Conservation (phyloP, 2,113 vertebrate genomes). For the Mola mola region DNA sequence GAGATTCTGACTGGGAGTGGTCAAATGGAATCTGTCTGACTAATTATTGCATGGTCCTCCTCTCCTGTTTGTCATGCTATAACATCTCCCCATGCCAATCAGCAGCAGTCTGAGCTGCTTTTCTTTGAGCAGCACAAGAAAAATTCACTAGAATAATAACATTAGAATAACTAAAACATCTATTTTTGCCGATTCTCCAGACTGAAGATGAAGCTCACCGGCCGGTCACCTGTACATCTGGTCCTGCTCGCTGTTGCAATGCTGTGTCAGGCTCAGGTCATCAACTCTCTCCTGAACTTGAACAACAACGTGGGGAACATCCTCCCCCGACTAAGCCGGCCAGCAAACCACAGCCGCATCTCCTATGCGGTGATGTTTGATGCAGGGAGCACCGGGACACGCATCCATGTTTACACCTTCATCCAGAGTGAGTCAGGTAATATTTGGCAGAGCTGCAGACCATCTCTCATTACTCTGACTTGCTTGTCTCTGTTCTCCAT, state of each 20-base stretch:
- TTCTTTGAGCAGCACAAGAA: too few species aligned
- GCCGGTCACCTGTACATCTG: conserved; percentile 45
- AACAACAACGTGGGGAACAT: conserved; percentile 74
- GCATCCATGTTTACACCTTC: conserved; percentile 95
- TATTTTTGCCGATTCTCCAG: conserved; percentile 28
- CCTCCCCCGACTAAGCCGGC: conserved; percentile 83
- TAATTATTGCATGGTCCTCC: conserved; percentile 13
- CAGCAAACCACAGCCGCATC: conserved; percentile 83
- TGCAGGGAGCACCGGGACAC: conserved; percentile 95
- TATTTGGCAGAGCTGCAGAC: not conserved
- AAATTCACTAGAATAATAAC: too few species aligned
- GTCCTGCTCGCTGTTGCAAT: conserved; percentile 18
- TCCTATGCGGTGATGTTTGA: conserved; percentile 98
- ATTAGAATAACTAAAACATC: conserved; percentile 1
- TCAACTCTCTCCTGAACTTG: conserved; percentile 49
- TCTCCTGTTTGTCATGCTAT: conserved; percentile 15
- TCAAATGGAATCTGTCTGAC: conserved; percentile 10
- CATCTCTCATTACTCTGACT: not conserved
- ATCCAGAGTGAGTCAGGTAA: conserved; percentile 86
- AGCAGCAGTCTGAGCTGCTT: conserved; percentile 14
- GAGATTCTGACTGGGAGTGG: conserved; percentile 50
- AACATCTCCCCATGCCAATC: conserved; percentile 19
- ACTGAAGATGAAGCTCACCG: conserved; percentile 60
- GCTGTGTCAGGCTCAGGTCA: conserved; percentile 23
- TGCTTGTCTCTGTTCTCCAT: not conserved